Evolutionary conservation across 2,888 invertebrate genomes (phyloP).

Genomic region (Rhagium mordax): DNA sequence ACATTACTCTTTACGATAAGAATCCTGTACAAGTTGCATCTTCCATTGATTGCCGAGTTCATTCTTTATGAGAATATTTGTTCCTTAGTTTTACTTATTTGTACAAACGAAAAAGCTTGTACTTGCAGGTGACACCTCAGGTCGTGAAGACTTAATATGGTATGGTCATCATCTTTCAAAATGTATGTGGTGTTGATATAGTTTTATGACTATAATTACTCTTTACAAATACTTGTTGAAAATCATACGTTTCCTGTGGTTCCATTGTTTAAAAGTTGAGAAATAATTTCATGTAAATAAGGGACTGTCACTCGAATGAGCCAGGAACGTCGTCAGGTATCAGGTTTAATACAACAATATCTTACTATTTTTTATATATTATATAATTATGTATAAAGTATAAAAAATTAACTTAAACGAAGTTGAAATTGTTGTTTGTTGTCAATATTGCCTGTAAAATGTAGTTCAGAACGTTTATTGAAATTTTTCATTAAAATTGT

Average conservation of each 20-base stretch:
- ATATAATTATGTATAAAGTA: too few species aligned
- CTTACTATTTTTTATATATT: too few species aligned
- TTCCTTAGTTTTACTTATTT: neutral
- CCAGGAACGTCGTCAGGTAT: neutral
- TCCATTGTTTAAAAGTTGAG: slow-evolving; percentile 50
- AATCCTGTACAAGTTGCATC: neutral
- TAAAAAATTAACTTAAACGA: too few species aligned
- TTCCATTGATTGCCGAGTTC: neutral
- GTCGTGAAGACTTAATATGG: slow-evolving; percentile 9
- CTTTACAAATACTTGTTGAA: slow-evolving; percentile 47
- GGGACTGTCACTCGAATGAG: slow-evolving; percentile 45
- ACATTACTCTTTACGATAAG: neutral
- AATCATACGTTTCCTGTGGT: slow-evolving; percentile 52
- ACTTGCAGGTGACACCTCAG: slow-evolving; percentile 9
- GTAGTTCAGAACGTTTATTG: too few species aligned
- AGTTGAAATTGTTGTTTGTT: too few species aligned
- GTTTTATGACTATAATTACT: slow-evolving; percentile 50
- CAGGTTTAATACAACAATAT: neutral
- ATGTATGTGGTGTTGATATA: slow-evolving; percentile 37
- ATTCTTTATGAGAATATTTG: neutral
- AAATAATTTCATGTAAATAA: slow-evolving; percentile 54
- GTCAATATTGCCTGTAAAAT: too few species aligned
- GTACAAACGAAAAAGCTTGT: neutral
- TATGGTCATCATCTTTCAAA: slow-evolving; percentile 24
- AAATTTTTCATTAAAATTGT: too few species aligned